Evolutionary conservation across 2,113 vertebrate genomes (phyloP), one percentile per base, ranked within the genome.

Genomic region (Mustelus asterias): DNA sequence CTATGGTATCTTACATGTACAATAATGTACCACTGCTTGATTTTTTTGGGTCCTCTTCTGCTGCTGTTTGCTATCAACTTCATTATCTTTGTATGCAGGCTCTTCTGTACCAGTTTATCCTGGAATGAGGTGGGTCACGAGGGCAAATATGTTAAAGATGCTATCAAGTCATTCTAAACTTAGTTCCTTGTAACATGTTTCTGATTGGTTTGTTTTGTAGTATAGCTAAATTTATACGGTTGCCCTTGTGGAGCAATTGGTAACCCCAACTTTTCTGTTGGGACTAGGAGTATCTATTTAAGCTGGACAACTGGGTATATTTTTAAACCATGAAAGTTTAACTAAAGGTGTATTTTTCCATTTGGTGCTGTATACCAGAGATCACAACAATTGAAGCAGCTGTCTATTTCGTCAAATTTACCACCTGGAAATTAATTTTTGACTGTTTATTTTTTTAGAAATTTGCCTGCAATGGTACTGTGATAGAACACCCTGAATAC

Each of bases 401-500:
- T 72, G 70, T 26, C 78, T 80, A n/a, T 78, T 80, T 70, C 22
- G 22, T 72, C 11, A 16, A n/a, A 13, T n/a, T 83, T 41, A 37
- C 78, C n/a, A 83, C 2, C 33, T 26, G 2, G 86, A 58, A 58
- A 89, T 6, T 58, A 85, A 44, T 86, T 80, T 33, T 65, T 94
- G 48, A 54, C 48, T 48, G n/a, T n/a, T n/a, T n/a, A n/a, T n/a
- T 48, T 54, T 54, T 54, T 54, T 54, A 54, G 98, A 98, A 54
- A 54, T 54, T 54, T 54, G 48, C 48, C 48, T 54, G 48, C 48
- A 54, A 54, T 54, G 48, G 48, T 54, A 54, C 48, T 54, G 48
- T 54, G 48, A 54, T 54, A 54, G 48, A 54, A 54, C 48, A 54
- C 48, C 48, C 48, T 1, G 90, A 9, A 54, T 54, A 54, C 97